Conservation (phyloP, 2,113 vertebrate genomes). For the Tragelaphus strepsiceros region DNA sequence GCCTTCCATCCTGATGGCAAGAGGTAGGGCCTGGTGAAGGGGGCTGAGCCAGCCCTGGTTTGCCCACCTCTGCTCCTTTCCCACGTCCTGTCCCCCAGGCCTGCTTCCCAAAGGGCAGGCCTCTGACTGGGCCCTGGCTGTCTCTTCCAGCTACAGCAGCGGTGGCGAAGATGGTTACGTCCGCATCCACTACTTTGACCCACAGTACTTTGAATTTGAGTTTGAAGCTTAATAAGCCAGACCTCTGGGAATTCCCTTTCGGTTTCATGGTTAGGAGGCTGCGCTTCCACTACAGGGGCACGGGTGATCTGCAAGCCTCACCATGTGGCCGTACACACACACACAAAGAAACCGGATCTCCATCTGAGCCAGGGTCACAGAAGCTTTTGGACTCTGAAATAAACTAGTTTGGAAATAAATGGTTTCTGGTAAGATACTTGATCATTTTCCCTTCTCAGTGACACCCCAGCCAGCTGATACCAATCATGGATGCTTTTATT, state of each 20-base stretch:
- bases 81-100: too few relatives aligned
- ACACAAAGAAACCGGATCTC: slow-evolving; percentile 8
- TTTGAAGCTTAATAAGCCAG: slow-evolving; percentile 86
- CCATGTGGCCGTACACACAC: not conserved
- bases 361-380: not conserved
- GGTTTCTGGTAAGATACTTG: not conserved
- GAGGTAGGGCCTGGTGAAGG: slow-evolving; percentile 81
- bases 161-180: slow-evolving; percentile 97
- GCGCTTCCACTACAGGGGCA: not conserved
- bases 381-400: slow-evolving; percentile 57
- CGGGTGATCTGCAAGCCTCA: not conserved
- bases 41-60: not conserved
- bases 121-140: not conserved
- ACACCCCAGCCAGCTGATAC: not conserved
- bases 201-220: slow-evolving; percentile 98
- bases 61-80: not conserved
- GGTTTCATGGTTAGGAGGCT: not conserved
- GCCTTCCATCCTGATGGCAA: slow-evolving; percentile 98
- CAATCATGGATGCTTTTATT: not conserved
- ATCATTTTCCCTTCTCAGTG: not conserved
- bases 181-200: slow-evolving; percentile 97
- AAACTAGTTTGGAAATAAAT: slow-evolving; percentile 65
- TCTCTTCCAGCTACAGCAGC: slow-evolving; percentile 91
- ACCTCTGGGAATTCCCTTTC: not conserved
- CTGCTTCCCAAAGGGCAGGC: not conserved